Conservation (phyloP, 2,888 invertebrate species). For the Invenusta paracnida region DNA sequence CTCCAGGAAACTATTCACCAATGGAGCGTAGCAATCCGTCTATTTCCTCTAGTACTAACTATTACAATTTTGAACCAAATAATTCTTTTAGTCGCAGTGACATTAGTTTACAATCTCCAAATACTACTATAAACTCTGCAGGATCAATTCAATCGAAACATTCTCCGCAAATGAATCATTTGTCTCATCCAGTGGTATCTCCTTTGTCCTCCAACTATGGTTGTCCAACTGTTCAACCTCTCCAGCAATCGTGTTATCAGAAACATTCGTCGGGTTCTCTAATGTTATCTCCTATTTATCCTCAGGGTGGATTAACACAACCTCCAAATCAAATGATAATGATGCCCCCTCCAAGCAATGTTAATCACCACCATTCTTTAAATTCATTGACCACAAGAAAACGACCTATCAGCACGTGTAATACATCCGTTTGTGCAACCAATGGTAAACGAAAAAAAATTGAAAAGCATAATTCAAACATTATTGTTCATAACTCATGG, state of each 20-base stretch:
- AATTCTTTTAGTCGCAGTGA: not conserved
- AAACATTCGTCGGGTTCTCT: not conserved
- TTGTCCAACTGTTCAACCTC: constrained; percentile 8
- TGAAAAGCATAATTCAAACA: not conserved
- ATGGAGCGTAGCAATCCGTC: not conserved
- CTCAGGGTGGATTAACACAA: not conserved
- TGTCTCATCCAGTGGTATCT: not conserved
- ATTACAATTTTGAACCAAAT: not conserved
- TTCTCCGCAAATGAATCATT: not conserved
- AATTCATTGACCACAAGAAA: not conserved
- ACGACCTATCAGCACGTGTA: not conserved
- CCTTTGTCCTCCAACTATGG: not conserved
- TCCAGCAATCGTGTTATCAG: constrained; percentile 2
- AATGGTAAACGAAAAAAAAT: not conserved
- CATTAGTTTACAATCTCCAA: not conserved
- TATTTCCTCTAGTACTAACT: not conserved
- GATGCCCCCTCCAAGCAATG: constrained; percentile 1
- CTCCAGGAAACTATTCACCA: not conserved
- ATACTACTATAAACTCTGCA: not conserved
- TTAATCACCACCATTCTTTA: not conserved
- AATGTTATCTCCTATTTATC: not conserved
- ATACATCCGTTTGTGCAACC: not conserved
- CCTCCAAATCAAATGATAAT: constrained; percentile 12
- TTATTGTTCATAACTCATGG: not conserved
- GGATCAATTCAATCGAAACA: not conserved